A percentile compares a stretch with the other conserved stretches of the same genome.
Conservation (phyloP, 2,888 invertebrate genomes). For the Lagria hirta region DNA sequence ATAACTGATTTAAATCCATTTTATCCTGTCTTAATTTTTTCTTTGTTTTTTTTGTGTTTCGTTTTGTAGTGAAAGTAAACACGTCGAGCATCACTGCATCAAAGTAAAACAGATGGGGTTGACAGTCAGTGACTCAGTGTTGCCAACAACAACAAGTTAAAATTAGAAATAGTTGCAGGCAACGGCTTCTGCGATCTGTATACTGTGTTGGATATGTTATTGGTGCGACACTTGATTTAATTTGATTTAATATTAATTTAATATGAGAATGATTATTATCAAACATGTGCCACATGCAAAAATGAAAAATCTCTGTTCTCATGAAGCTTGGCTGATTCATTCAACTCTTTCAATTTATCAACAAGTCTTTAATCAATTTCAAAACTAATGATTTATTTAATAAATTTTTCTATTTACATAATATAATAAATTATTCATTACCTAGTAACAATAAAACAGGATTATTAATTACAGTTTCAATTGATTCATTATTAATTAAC, state of each 20-base stretch:
- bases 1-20: too few relatives aligned
- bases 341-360: constrained; percentile 12
- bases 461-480: too few relatives aligned
- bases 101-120: too few relatives aligned
- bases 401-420: constrained; percentile 8
- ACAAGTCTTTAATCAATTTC: constrained; percentile 10
- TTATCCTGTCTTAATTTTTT: too few relatives aligned
- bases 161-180: constrained; percentile 10
- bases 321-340: constrained; percentile 11
- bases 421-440: constrained; percentile 7
- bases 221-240: too few relatives aligned
- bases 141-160: constrained; percentile 11
- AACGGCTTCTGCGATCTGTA: constrained; percentile 9
- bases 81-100: too few relatives aligned
- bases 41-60: too few relatives aligned
- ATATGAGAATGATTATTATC: constrained; percentile 6
- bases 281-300: constrained; percentile 11
- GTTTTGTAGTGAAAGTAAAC: too few relatives aligned
- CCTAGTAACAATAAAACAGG: too few relatives aligned
- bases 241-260: constrained; percentile 9
- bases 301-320: constrained; percentile 10
- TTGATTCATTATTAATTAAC: too few relatives aligned
- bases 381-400: constrained; percentile 11
- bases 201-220: constrained; percentile 11
- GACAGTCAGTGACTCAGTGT: constrained; percentile 8